A percentile compares a stretch with the other conserved stretches of the same genome.
Conservation (phyloP, 2,888 invertebrate species). For the Drosophila borborema region DNA sequence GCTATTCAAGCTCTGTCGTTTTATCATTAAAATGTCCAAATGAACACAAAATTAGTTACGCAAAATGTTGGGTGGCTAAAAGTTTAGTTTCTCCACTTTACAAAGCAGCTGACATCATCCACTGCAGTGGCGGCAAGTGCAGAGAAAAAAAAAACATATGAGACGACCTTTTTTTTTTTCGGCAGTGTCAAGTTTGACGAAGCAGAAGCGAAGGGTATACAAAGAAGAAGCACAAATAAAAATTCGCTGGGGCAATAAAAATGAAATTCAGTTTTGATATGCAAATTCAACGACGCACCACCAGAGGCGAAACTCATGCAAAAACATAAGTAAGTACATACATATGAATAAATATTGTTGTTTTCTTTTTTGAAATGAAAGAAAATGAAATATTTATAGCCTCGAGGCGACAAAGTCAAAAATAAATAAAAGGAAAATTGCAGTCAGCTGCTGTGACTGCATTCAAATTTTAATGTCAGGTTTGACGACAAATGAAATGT, state of each 20-base stretch:
- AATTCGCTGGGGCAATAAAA: slow-evolving; percentile 47
- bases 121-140: slow-evolving; percentile 35
- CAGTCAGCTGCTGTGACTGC: slow-evolving; percentile 27
- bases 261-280: slow-evolving; percentile 46
- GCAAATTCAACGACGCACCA: slow-evolving; percentile 42
- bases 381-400: slow-evolving; percentile 72
- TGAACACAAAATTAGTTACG: slow-evolving; percentile 48
- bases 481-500: slow-evolving; percentile 59
- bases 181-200: slow-evolving; percentile 51
- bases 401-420: slow-evolving; percentile 66
- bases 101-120: slow-evolving; percentile 44
- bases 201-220: not conserved
- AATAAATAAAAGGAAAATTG: slow-evolving; percentile 23
- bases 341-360: slow-evolving; percentile 2
- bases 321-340: slow-evolving; percentile 4
- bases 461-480: slow-evolving; percentile 67
- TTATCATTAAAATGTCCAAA: slow-evolving; percentile 51
- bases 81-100: slow-evolving; percentile 18
- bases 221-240: slow-evolving; percentile 21
- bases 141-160: slow-evolving; percentile 14
- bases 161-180: slow-evolving; percentile 25
- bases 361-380: slow-evolving; percentile 35
- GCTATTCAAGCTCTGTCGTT: slow-evolving; percentile 38
- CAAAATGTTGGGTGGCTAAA: slow-evolving; percentile 38
- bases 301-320: slow-evolving; percentile 34